Conservation (phyloP, 2,888 invertebrate species). For the Gari tellinella region DNA sequence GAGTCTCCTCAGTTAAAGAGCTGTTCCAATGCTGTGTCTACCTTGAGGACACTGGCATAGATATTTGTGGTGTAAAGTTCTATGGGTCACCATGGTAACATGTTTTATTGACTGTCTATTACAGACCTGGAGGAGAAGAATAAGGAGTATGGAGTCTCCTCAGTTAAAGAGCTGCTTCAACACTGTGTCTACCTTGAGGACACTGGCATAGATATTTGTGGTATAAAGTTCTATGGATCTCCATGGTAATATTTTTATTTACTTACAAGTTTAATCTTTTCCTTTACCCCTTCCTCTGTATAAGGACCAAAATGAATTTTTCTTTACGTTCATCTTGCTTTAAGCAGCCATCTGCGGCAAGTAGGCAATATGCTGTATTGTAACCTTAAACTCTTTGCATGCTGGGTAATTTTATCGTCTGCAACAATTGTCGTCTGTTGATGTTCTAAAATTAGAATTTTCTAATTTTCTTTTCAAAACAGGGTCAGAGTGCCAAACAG, state of each 20-base stretch:
- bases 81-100: constrained; percentile 93
- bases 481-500: no score
- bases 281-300: no score
- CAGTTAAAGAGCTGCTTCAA: constrained; percentile 87
- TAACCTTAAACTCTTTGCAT: no score
- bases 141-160: constrained; percentile 43
- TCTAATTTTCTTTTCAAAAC: no score
- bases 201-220: constrained; percentile 88
- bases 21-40: constrained; percentile 91
- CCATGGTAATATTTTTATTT: constrained; percentile 88
- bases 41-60: constrained; percentile 89
- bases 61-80: constrained; percentile 90
- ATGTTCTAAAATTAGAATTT: no score
- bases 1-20: constrained; percentile 77
- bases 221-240: constrained; percentile 92
- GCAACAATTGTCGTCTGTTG: no score
- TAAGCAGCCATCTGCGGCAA: no score
- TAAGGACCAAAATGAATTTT: no score
- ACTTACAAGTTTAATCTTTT: no score
- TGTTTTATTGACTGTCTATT: background rate
- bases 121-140: constrained; percentile 59
- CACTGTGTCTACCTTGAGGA: constrained; percentile 93
- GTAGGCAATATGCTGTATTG: no score
- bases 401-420: no score
- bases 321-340: no score